Percentiles rank a stretch among this genome's conserved stretches.
phyloP scores from a whole-genome alignment of 2,888 invertebrate species.

The Arge pagana region DNA sequence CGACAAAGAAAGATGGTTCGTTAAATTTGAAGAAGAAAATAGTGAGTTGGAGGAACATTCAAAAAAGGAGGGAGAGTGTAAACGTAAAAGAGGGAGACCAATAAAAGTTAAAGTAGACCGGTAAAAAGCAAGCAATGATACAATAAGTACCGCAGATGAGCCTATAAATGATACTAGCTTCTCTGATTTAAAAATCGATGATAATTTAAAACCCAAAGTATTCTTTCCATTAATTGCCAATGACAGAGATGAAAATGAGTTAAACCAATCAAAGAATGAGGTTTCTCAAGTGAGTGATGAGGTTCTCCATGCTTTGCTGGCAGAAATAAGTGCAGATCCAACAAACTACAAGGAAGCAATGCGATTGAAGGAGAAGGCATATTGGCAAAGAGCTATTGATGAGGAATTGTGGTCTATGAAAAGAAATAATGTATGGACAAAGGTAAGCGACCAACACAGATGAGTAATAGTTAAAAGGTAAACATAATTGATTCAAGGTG shows the following conservation, averaged over 20 bases:
- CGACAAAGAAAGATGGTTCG: constrained; percentile 23
- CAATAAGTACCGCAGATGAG: too few species aligned
- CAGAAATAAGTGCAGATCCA: constrained; percentile 16
- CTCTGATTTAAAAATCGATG: neutral
- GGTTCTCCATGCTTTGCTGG: constrained; percentile 6
- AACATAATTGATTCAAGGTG: constrained; percentile 28
- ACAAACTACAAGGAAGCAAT: constrained; percentile 25
- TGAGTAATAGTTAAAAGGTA: neutral
- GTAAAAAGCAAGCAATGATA: neutral
- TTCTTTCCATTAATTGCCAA: neutral
- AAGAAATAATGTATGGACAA: constrained; percentile 30
- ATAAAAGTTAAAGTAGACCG: constrained; percentile 6
- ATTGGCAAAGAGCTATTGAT: constrained; percentile 26
- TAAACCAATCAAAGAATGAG: neutral
- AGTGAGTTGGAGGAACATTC: constrained; percentile 10
- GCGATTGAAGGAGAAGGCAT: constrained; percentile 16
- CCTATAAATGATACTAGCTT: neutral
- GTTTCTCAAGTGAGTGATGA: neutral
- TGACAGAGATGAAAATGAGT: neutral
- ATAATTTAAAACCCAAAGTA: neutral
- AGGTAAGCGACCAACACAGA: constrained; percentile 24
- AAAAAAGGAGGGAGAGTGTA: constrained; percentile 24
- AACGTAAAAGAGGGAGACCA: constrained; percentile 17
- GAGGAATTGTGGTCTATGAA: constrained; percentile 29
- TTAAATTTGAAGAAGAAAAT: constrained; percentile 21